A percentile compares a stretch with the other conserved stretches of the same genome.
These are phyloP conservation scores for Chrysolina americana DNA, from an alignment of 2,888 invertebrate genomes.

Conservation along the genomic window DNA sequence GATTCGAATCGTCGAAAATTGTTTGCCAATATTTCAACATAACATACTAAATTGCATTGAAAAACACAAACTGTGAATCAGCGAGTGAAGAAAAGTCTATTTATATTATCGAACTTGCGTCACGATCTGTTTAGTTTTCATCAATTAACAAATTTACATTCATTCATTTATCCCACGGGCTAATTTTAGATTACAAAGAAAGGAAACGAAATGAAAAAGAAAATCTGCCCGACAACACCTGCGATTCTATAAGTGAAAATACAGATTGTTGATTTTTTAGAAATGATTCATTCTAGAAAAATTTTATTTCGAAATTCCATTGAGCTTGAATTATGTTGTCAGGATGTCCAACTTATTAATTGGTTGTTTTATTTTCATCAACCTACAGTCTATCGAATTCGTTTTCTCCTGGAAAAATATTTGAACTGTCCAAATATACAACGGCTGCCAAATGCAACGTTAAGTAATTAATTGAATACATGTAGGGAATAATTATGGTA, in stretches of 20 bases:
- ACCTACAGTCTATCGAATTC: no score
- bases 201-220: constrained; percentile 2
- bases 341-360: no score
- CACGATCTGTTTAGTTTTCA: constrained; percentile 20
- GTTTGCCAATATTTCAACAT: neutral
- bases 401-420: no score
- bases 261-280: neutral
- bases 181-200: constrained; percentile 16
- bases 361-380: no score
- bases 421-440: no score
- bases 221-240: neutral
- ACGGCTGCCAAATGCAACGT: no score
- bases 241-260: neutral
- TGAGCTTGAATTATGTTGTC: no score
- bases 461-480: no score
- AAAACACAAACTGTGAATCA: constrained; percentile 23
- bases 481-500: no score
- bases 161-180: neutral
- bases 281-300: no score
- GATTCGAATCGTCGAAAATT: neutral
- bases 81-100: constrained; percentile 10
- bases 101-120: constrained; percentile 13
- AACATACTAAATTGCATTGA: neutral
- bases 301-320: no score
- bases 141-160: constrained; percentile 20